Evolutionary conservation across 2,797 vertebrate genomes (phyloP), one percentile per base, ranked within the genome.

Genomic region (Presbytis comata): DNA sequence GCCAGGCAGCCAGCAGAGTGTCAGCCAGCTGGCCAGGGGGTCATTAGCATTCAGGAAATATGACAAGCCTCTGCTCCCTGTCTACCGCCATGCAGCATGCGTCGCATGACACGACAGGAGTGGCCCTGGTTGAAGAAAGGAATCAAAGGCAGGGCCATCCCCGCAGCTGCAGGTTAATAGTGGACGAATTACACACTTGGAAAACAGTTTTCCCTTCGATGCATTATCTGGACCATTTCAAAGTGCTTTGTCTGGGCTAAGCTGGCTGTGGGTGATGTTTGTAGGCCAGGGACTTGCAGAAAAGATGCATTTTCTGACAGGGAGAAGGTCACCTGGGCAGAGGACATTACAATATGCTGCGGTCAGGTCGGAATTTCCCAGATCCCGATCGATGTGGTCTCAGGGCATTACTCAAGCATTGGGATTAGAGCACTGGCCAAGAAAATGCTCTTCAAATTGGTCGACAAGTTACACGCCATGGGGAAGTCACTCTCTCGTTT

Each of bases 251-350:
- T 96, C 95, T 97, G 19, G 3, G 82, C 96, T 97, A 92, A 98
- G 98, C 97, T 5, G 26, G 93, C 57, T 28, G 94, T 12, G 81
- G 97, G 97, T 90, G 76, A 96, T 88, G 91, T 61, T 83, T 90
- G 96, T 50, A 95, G 53, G 91, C 95, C 8, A 39, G 91, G 85
- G 48, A 76, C 96, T 95, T 93, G 87, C 92, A 44, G 89, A 97
- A 97, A 97, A 96, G 98, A 97, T 83, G 80, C n/a, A 48, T 98
- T 98, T 98, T 96, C 98, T 96, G 97, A 96, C 98, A 97, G 96
- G 0, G 28, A 98, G 98, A 98, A 98, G 98, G 98, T 98, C 97
- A 97, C 74, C 84, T 28, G 17, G 95, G 94, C 79, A 33, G 41
- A 96, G 91, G 50, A 72, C 84, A 7, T 93, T 91, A 97, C 97